Conservation (phyloP, 2,113 vertebrate species). For the Paramisgurnus dabryanus region DNA sequence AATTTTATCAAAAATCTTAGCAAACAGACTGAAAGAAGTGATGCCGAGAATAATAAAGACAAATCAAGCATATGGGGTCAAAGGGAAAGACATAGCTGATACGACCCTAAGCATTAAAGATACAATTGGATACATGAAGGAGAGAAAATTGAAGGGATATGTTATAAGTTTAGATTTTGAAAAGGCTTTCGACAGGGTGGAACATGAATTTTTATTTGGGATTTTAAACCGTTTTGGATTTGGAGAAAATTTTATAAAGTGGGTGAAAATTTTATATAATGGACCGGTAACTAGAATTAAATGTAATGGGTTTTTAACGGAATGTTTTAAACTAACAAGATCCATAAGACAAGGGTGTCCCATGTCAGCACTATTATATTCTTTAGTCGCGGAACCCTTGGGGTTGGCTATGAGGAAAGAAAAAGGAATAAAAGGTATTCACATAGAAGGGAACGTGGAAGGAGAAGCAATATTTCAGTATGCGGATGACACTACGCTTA, state of each 20-base stretch:
- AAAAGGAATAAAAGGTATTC: background rate
- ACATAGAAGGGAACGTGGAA: background rate
- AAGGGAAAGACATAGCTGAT: slow-evolving; percentile 5
- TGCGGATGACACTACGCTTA: background rate
- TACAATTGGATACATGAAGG: background rate
- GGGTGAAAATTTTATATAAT: background rate
- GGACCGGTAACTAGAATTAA: background rate
- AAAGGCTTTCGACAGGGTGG: slow-evolving; percentile 14
- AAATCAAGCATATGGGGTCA: slow-evolving; percentile 10
- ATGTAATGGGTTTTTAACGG: slow-evolving; percentile 6
- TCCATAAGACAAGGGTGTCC: background rate
- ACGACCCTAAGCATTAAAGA: background rate
- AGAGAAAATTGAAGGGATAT: background rate
- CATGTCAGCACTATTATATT: background rate
- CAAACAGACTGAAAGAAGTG: background rate
- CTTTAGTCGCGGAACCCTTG: background rate
- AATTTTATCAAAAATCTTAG: too few species aligned
- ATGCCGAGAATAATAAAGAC: background rate
- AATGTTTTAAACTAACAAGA: background rate
- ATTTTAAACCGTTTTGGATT: slow-evolving; percentile 2
- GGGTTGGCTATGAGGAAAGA: background rate
- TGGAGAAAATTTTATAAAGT: background rate
- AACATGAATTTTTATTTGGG: background rate
- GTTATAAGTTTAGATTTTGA: slow-evolving; percentile 6
- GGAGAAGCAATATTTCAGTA: background rate